A percentile compares a stretch with the other conserved stretches of the same genome.
Evolutionary conservation across 2,797 vertebrate genomes (phyloP).

Genomic region (Scolopax rusticola): DNA sequence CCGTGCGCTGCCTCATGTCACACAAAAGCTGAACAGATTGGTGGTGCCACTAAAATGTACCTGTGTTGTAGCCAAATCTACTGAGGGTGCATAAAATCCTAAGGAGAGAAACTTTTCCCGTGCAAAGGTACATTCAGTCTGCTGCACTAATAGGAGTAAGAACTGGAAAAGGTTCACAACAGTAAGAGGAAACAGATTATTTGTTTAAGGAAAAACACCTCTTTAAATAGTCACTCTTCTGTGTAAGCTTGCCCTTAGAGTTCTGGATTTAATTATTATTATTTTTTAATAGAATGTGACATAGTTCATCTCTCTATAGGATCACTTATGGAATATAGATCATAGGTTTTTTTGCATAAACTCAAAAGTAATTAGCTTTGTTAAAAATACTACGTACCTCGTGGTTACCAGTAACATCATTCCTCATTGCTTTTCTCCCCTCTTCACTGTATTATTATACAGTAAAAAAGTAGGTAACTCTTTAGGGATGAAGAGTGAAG

Average conservation of each 20-base stretch:
- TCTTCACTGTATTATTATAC: background rate
- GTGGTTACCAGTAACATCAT: background rate
- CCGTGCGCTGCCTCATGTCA: rapidly evolving
- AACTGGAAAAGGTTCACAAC: background rate
- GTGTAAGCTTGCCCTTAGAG: background rate
- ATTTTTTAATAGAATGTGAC: background rate
- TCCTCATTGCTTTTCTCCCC: background rate
- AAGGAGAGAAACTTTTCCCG: background rate
- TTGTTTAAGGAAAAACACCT: background rate
- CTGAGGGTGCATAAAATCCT: background rate
- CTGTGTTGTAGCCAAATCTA: background rate
- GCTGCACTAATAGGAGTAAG: background rate
- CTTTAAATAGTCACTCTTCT: background rate
- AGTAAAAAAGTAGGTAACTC: background rate
- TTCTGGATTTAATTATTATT: background rate
- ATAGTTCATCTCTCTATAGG: background rate
- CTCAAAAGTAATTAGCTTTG: background rate
- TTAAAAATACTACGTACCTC: background rate
- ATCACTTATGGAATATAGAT: background rate
- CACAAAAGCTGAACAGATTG: background rate
- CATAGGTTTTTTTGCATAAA: background rate
- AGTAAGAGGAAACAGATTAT: background rate
- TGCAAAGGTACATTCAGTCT: background rate
- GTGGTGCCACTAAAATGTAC: background rate
- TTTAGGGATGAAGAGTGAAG: background rate